phyloP scores from a whole-genome alignment of 2,888 invertebrate genomes.

The Pinctada fucata region DNA sequence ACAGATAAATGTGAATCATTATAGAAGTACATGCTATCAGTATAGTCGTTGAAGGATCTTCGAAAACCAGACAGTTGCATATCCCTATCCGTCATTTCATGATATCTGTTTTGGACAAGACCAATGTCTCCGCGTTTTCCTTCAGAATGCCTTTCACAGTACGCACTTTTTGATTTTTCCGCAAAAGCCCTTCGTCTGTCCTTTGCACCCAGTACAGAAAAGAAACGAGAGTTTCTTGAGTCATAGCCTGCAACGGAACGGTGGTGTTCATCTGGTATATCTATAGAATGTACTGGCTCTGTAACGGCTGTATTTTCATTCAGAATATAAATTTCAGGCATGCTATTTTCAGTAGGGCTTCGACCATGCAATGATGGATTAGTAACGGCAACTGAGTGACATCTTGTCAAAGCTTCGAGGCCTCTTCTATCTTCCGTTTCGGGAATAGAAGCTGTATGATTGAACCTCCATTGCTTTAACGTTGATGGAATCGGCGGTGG shows the following conservation, averaged over 20 bases:
- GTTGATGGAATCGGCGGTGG: constrained; percentile 11
- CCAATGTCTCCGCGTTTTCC: not conserved
- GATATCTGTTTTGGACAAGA: constrained; percentile 1
- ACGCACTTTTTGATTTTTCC: constrained; percentile 7
- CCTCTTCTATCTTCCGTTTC: not conserved
- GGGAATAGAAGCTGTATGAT: not conserved
- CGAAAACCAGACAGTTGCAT: no score
- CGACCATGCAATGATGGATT: not conserved
- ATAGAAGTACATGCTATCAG: no score
- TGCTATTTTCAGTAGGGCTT: constrained; percentile 11
- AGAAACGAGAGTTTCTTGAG: not conserved
- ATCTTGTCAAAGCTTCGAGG: not conserved
- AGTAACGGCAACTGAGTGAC: not conserved
- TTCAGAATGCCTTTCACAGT: no score
- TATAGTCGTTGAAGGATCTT: no score
- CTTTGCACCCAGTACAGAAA: not conserved
- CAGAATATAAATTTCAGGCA: no score
- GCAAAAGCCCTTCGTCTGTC: constrained; percentile 28
- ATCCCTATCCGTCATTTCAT: no score
- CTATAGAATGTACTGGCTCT: not conserved
- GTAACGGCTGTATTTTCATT: not conserved
- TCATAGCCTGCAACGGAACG: not conserved
- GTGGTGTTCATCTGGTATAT: not conserved
- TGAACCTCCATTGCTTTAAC: not conserved
- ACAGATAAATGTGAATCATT: no score